Evolutionary conservation across 23 tunicate species (phyloP), one percentile per base, ranked within the genome.

Genomic region (Diplosoma virens): DNA sequence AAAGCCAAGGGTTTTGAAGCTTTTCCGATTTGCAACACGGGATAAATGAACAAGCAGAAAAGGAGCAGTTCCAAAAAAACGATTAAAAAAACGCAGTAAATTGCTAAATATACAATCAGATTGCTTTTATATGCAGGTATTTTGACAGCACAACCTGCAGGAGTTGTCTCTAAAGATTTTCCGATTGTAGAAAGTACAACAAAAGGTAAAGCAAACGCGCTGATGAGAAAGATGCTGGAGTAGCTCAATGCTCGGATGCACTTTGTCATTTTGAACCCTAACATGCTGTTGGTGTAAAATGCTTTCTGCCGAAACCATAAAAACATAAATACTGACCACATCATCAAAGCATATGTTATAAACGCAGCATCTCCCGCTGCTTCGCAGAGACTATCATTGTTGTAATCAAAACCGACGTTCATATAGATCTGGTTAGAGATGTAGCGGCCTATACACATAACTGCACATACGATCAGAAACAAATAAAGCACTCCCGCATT

Each of bases 31-130:
- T 35, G 69, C 25, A 47, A 36, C 1, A 72, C 61, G 3, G 93
- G 93, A 58, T 86, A 86, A 3, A 86, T 64, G 37, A 86, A 86
- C 25, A 86, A 50, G 25, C 80, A 66, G 27, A 86, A 25, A 11
- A 86, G 58, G 0, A 84, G 26, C n/a, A n/a, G n/a, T n/a, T n/a
- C n/a, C n/a, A n/a, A n/a, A n/a, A n/a, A n/a, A n/a, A n/a, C n/a
- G n/a, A n/a, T n/a, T n/a, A n/a, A n/a, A n/a, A n/a, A n/a, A n/a
- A n/a, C n/a, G n/a, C n/a, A n/a, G n/a, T n/a, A n/a, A n/a, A n/a
- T n/a, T n/a, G n/a, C n/a, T n/a, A n/a, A n/a, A n/a, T n/a, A n/a
- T n/a, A n/a, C n/a, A n/a, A n/a, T n/a, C n/a, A n/a, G n/a, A n/a
- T n/a, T n/a, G n/a, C n/a, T n/a, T n/a, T n/a, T n/a, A n/a, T n/a